phyloP scores from a whole-genome alignment of 2,113 vertebrate species.

The Phrynosoma platyrhinos region DNA sequence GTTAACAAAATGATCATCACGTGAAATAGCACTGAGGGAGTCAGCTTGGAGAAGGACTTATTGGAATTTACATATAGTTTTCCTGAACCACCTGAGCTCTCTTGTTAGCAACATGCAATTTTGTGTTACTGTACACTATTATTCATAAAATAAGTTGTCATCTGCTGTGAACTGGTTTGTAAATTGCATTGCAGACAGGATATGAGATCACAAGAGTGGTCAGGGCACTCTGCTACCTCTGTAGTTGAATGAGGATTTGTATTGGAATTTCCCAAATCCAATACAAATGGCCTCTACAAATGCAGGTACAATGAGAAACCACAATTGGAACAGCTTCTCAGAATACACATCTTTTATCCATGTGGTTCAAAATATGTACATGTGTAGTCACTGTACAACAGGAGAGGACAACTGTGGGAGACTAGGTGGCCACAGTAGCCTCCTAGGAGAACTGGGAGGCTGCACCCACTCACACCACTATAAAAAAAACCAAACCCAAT shows the following conservation, averaged over 20 bases:
- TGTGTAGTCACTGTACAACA: too few species aligned
- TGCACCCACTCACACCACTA: too few species aligned
- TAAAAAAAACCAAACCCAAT: too few species aligned
- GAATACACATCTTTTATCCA: too few species aligned
- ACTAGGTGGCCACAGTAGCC: too few species aligned
- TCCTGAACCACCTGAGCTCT: background rate
- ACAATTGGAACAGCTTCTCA: background rate
- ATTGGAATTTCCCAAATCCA: too few species aligned
- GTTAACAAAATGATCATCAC: too few species aligned
- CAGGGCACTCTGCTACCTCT: background rate
- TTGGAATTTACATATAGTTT: background rate
- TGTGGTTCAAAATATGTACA: too few species aligned
- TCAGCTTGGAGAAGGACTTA: background rate
- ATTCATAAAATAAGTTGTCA: background rate
- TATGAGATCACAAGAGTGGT: too few species aligned
- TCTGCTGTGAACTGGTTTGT: background rate
- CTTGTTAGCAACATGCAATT: background rate
- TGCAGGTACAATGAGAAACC: background rate
- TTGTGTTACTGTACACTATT: background rate
- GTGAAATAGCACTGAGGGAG: background rate
- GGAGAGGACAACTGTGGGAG: too few species aligned
- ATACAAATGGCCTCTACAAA: too few species aligned
- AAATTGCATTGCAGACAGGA: background rate
- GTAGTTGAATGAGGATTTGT: background rate
- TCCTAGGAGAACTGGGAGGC: too few species aligned